Conservation (phyloP, 2,797 vertebrate species). For the Chanos chanos region DNA sequence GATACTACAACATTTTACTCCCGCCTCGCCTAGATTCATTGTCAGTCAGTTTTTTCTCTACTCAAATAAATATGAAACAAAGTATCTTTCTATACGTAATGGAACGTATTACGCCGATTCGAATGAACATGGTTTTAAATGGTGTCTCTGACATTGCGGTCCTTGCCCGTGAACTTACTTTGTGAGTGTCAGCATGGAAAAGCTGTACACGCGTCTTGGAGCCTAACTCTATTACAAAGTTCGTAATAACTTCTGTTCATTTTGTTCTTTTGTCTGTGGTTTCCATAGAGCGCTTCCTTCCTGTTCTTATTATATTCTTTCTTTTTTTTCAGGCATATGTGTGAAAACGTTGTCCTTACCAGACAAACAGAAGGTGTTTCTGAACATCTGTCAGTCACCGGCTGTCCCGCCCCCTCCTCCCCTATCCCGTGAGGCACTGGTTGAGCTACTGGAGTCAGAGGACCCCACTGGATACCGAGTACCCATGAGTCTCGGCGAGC, state of each 20-base stretch:
- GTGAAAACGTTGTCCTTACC: conserved; percentile 74
- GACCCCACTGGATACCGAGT: conserved; percentile 81
- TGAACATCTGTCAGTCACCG: conserved; percentile 84
- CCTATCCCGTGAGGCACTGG: conserved; percentile 76
- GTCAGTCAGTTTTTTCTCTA: too few species aligned
- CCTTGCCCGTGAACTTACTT: too few species aligned
- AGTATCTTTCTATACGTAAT: too few species aligned
- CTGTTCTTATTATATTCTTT: neutral
- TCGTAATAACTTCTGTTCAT: neutral
- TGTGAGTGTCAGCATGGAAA: too few species aligned
- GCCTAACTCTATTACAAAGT: neutral
- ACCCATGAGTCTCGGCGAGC: conserved; percentile 89
- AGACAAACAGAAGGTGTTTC: conserved; percentile 76
- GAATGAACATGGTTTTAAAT: too few species aligned
- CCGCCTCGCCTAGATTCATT: too few species aligned
- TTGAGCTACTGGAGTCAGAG: conserved; percentile 83
- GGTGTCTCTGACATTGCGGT: too few species aligned
- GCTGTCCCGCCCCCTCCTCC: conserved; percentile 78
- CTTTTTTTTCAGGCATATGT: conserved; percentile 74
- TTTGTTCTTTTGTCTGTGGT: neutral
- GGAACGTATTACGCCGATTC: too few species aligned
- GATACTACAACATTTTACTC: too few species aligned
- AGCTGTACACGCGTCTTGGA: neutral
- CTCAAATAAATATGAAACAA: too few species aligned
- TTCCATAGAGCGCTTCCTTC: neutral